These are phyloP conservation scores for Notothenia rossii DNA, from an alignment of 2,113 vertebrate species.

Conservation along the genomic window DNA sequence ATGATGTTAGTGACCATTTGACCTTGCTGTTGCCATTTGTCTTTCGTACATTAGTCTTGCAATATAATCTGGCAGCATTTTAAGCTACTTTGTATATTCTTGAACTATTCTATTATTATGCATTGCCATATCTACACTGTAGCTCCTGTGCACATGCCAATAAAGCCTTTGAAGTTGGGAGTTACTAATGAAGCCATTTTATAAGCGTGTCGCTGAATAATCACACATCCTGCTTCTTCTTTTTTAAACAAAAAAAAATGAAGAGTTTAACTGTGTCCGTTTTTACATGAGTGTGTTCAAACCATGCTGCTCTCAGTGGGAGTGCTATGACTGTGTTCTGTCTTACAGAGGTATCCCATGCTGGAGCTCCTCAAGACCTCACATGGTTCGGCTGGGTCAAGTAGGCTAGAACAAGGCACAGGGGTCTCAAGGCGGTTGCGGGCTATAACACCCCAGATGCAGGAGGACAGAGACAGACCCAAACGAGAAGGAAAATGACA, in stretches of 20 bases:
- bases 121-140: no score
- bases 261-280: background rate
- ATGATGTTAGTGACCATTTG: background rate
- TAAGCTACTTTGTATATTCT: no score
- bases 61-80: no score
- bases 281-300: background rate
- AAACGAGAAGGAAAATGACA: slow-evolving; percentile 42
- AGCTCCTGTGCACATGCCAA: no score
- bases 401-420: slow-evolving; percentile 89
- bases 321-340: slow-evolving; percentile 40
- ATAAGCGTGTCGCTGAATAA: background rate
- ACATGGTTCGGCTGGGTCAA: slow-evolving; percentile 88
- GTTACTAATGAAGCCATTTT: background rate
- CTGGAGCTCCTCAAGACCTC: slow-evolving; percentile 92
- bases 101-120: no score
- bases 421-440: slow-evolving; percentile 89
- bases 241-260: background rate
- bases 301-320: slow-evolving; percentile 12
- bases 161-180: background rate
- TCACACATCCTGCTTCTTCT: background rate
- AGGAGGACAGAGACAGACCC: slow-evolving; percentile 67
- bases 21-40: background rate
- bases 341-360: slow-evolving; percentile 98
- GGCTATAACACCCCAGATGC: slow-evolving; percentile 79
- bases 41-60: no score